Base-by-base conservation (phyloP, 2,888 invertebrate species). In the Epiblema foenella region DNA sequence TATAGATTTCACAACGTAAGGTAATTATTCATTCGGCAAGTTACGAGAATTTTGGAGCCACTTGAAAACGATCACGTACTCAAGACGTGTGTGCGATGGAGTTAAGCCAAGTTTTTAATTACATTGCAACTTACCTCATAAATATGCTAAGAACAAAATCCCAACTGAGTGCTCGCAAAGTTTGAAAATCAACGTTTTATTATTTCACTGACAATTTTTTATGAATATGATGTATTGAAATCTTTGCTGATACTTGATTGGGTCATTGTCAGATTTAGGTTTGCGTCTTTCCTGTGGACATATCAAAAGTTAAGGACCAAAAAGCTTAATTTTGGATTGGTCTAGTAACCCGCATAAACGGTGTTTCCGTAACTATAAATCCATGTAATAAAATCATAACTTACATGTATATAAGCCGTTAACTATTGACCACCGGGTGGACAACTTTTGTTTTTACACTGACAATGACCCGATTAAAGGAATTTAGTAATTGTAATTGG, bases 101-200 rank as follows among this genome's bases (percentile, higher is more conserved):
- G 72, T 72, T 63, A 49, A 65, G 75, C 74, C 69, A 75, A 74
- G 68, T 74, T 75, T 75, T 75, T 74, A 75, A 75, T 75, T 75
- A 75, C 74, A 69, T 69, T 54, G 68, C 68, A 75, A 74, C 73
- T 74, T 75, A 58, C 42, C 65, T 65, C 75, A 69, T 75, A 73
- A 75, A 75, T 72, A 75, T 74, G 66, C 66, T 54, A 62, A 67
- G 56, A 71, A 71, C 66, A 67, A 57, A 57, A 71, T 71, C 49
- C 39, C 51, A 42, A 68, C 51, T 39, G 64, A 59, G 60, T 24
- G 65, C 65, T 69, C 62, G 58, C 17, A 62, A 66, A 62, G 54
- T 73, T 73, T 69, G 69, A 39, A 56, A 71, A 67, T 71, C 62
- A 66, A 12, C 69, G 56, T 66, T 71, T 60, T 33, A 68, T 54